Evolutionary conservation across 2,888 invertebrate species (phyloP).

Genomic region (Trissolcus brochymenae): DNA sequence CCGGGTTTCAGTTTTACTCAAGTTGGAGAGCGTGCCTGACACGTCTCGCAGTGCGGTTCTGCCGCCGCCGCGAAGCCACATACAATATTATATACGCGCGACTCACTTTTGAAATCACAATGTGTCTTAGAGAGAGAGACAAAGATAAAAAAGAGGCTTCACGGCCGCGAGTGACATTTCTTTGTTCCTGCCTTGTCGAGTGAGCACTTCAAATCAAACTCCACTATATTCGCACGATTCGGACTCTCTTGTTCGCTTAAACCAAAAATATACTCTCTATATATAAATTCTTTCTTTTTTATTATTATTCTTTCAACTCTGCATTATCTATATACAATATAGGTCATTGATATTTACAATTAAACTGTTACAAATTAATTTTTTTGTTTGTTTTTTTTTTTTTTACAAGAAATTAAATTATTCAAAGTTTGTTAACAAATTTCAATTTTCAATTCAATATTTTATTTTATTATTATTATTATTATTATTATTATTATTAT

Average conservation of each 20-base stretch:
- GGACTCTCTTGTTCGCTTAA: slow-evolving; percentile 14
- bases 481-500: neutral
- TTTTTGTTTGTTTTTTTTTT: no score
- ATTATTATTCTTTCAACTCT: slow-evolving; percentile 11
- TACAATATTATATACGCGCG: slow-evolving; percentile 17
- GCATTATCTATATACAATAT: slow-evolving; percentile 32
- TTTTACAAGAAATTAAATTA: neutral
- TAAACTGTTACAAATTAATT: no score
- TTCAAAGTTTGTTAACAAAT: neutral
- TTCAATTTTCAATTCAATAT: no score
- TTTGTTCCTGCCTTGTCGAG: slow-evolving; percentile 39
- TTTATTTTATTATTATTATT: neutral
- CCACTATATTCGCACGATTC: slow-evolving; percentile 27
- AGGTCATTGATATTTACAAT: slow-evolving; percentile 32
- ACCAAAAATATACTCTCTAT: slow-evolving; percentile 38
- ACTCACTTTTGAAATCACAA: slow-evolving; percentile 38
- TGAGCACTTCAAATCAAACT: slow-evolving; percentile 24
- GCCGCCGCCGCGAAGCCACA: slow-evolving; percentile 10
- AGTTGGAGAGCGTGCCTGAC: neutral
- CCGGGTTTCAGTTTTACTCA: neutral
- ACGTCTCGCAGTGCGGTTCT: slow-evolving; percentile 9
- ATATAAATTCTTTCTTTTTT: slow-evolving; percentile 24
- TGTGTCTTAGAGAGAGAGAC: slow-evolving; percentile 9
- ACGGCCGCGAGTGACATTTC: neutral
- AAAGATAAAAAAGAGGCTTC: slow-evolving; percentile 9